These are phyloP conservation scores for Noctua pronuba DNA, from an alignment of 2,888 invertebrate genomes.

Conservation along the genomic window DNA sequence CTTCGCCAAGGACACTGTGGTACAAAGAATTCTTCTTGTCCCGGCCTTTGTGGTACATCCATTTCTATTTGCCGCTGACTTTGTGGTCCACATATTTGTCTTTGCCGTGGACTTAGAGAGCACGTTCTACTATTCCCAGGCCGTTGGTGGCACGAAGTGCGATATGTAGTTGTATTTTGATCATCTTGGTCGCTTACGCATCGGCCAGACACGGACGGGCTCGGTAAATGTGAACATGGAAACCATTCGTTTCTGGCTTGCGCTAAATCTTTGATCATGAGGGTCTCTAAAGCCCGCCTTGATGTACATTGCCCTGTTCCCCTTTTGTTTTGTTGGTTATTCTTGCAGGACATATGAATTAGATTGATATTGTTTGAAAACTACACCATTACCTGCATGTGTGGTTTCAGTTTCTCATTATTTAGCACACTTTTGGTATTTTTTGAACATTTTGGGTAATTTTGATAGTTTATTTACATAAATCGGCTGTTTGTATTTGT, in stretches of 20 bases:
- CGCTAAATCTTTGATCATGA: constrained; percentile 16
- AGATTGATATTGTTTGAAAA: neutral
- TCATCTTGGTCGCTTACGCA: neutral
- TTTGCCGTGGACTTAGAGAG: neutral
- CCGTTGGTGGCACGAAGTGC: neutral
- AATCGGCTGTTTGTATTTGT: neutral
- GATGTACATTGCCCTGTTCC: neutral
- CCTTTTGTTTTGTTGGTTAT: neutral
- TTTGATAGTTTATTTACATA: neutral
- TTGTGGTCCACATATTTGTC: neutral
- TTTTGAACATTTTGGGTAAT: constrained; percentile 8
- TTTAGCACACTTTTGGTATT: neutral
- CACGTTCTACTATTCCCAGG: neutral
- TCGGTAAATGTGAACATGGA: neutral
- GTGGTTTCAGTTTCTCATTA: neutral
- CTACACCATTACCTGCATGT: constrained; percentile 7
- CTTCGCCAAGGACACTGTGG: neutral
- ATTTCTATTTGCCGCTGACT: neutral
- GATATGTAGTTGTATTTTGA: constrained; percentile 1
- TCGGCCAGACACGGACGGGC: neutral
- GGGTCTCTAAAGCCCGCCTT: constrained; percentile 9
- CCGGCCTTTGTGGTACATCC: neutral
- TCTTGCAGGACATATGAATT: constrained; percentile 37
- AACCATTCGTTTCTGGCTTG: neutral
- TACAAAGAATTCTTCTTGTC: neutral